phyloP scores from a whole-genome alignment of 2,888 invertebrate genomes.

The Pyrocoelia pectoralis region DNA sequence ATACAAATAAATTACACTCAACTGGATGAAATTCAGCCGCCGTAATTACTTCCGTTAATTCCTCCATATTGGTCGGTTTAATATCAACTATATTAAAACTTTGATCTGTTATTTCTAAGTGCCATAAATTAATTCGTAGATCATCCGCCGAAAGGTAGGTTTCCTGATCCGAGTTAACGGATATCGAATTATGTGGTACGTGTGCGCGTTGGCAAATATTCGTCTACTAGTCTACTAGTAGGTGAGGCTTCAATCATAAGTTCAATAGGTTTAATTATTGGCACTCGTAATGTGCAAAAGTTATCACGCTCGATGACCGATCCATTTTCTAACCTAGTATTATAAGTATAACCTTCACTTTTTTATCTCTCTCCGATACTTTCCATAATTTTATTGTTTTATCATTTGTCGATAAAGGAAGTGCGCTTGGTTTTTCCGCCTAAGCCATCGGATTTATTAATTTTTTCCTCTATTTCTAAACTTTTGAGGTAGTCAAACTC shows the following conservation, averaged over 20 bases:
- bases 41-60: constrained; percentile 98
- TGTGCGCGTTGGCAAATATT: constrained; percentile 99
- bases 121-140: constrained; percentile 98
- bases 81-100: constrained; percentile 99
- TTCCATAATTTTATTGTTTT: constrained; percentile 99
- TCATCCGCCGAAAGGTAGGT: constrained; percentile 99
- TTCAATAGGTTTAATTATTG: constrained; percentile 95
- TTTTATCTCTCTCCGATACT: constrained; percentile 71
- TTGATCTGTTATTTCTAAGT: constrained; percentile 99
- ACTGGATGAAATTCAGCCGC: constrained; percentile 99
- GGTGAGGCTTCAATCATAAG: constrained; percentile 99
- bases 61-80: constrained; percentile 99
- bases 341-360: constrained; percentile 94
- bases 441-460: constrained; percentile 99
- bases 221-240: too few relatives aligned
- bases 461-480: constrained; percentile 99
- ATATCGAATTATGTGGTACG: constrained; percentile 99
- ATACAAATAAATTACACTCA: constrained; percentile 98
- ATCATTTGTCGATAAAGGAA: constrained; percentile 98
- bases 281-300: constrained; percentile 89
- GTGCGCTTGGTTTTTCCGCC: constrained; percentile 96
- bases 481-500: constrained; percentile 99
- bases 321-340: constrained; percentile 94
- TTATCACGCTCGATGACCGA: constrained; percentile 82
- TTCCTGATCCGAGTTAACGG: constrained; percentile 99